These are phyloP conservation scores for Phocoena sinus DNA, from an alignment of 2,113 vertebrate genomes.

Conservation along the genomic window DNA sequence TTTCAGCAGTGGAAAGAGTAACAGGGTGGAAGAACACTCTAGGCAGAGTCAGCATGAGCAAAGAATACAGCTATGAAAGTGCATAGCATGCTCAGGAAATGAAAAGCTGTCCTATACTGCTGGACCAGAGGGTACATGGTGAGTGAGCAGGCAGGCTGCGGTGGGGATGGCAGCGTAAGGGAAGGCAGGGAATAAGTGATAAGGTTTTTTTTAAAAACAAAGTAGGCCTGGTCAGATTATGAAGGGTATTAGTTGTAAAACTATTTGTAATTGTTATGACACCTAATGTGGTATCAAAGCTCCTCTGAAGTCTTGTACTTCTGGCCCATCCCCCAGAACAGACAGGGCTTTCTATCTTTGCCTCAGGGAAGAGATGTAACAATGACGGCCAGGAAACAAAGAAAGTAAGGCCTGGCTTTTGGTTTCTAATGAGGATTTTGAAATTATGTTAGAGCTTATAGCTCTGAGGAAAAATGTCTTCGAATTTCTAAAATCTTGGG, in stretches of 20 bases:
- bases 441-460: not conserved
- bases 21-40: not conserved
- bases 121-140: not conserved
- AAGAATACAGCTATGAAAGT: not conserved
- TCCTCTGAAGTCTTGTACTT: not conserved
- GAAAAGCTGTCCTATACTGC: not conserved
- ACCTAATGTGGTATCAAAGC: not conserved
- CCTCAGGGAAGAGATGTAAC: not conserved
- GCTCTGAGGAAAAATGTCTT: not conserved
- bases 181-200: not conserved
- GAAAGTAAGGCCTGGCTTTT: not conserved
- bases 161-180: rapidly evolving
- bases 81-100: not conserved
- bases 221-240: not conserved
- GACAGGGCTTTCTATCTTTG: not conserved
- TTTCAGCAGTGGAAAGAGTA: not conserved
- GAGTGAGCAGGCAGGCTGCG: not conserved
- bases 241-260: not conserved
- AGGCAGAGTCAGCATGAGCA: not conserved
- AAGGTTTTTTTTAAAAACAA: not conserved
- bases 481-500: not conserved
- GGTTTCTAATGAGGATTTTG: not conserved
- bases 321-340: not conserved
- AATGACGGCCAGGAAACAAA: not conserved
- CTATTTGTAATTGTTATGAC: not conserved